These are phyloP conservation scores for Cyclophora albipunctata DNA, from an alignment of 2,888 invertebrate species.

Conservation along the genomic window DNA sequence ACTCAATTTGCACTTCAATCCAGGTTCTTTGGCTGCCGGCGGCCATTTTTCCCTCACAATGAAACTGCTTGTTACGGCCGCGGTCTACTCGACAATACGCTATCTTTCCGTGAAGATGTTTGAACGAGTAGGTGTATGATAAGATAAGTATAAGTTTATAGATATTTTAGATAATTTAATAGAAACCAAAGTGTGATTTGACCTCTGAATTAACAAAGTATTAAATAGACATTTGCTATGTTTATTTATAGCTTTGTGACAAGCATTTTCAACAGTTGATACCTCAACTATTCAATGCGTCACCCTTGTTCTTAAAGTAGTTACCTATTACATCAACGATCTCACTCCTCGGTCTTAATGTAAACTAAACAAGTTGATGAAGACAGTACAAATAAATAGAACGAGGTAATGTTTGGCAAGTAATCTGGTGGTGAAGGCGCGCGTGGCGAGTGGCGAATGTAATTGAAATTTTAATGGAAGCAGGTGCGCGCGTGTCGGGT, in stretches of 20 bases:
- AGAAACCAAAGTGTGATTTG: too few species aligned
- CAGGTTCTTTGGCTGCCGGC: constrained; percentile 68
- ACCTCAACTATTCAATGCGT: too few species aligned
- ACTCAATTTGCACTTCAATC: constrained; percentile 73
- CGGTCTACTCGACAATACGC: constrained; percentile 11
- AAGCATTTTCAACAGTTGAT: too few species aligned
- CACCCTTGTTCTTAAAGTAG: too few species aligned
- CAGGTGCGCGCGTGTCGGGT: constrained; percentile 20
- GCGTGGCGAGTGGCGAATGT: constrained; percentile 13
- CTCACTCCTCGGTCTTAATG: background rate
- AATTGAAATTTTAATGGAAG: constrained; percentile 26
- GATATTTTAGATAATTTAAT: too few species aligned
- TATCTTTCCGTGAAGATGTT: too few species aligned
- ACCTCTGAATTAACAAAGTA: too few species aligned
- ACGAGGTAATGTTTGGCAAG: constrained; percentile 16
- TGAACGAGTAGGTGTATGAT: too few species aligned
- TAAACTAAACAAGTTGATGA: constrained; percentile 8
- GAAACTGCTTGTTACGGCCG: constrained; percentile 16
- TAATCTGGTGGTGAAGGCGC: constrained; percentile 3
- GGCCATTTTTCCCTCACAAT: constrained; percentile 60
- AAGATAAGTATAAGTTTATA: too few species aligned
- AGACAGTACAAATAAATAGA: constrained; percentile 18
- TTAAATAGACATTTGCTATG: too few species aligned
- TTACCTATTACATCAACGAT: too few species aligned
- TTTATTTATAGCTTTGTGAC: too few species aligned